These are phyloP conservation scores for Drosophila incognita DNA, from an alignment of 2,888 invertebrate species.

Conservation along the genomic window DNA sequence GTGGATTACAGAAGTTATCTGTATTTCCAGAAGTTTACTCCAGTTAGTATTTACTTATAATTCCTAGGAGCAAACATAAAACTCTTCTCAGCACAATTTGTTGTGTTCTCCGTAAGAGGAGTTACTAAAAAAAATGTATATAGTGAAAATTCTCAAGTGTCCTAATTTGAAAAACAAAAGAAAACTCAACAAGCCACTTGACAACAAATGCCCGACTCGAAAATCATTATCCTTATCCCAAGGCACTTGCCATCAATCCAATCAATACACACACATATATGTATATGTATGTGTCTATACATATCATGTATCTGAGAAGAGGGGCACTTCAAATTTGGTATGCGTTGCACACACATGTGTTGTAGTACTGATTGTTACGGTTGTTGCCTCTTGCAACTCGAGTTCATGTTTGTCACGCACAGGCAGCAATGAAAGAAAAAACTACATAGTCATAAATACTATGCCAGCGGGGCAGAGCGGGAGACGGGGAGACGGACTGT, in stretches of 20 bases:
- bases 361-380: slow-evolving; percentile 45
- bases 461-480: background rate
- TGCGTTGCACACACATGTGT: slow-evolving; percentile 38
- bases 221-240: slow-evolving; percentile 52
- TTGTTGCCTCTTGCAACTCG: slow-evolving; percentile 36
- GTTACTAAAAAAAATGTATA: background rate
- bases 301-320: slow-evolving; percentile 22
- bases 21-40: background rate
- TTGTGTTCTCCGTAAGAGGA: background rate
- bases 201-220: slow-evolving; percentile 9
- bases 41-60: background rate
- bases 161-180: slow-evolving; percentile 23
- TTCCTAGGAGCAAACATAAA: background rate
- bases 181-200: slow-evolving; percentile 44
- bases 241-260: slow-evolving; percentile 18
- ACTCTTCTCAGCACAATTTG: background rate
- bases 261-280: slow-evolving; percentile 3
- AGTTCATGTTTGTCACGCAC: slow-evolving; percentile 63
- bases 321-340: slow-evolving; percentile 26
- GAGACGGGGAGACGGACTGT: background rate
- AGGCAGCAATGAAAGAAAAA: slow-evolving; percentile 25
- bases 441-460: slow-evolving; percentile 6
- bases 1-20: background rate
- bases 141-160: slow-evolving; percentile 9
- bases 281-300: background rate